phyloP scores from a whole-genome alignment of 1,140 invertebrate genomes.

The Ceratosolen solmsi region DNA sequence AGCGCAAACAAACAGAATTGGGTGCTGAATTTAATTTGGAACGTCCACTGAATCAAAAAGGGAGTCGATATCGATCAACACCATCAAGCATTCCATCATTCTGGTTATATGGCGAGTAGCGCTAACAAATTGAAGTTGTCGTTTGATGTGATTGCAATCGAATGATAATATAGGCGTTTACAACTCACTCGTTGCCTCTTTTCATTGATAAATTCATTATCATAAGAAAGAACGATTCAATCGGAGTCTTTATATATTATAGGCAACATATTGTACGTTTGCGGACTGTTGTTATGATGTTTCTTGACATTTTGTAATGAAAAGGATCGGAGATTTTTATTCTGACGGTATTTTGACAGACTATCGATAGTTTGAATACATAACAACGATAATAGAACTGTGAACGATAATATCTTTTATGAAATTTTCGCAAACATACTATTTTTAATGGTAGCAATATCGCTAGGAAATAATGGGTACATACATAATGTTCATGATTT shows the following conservation, averaged over 20 bases:
- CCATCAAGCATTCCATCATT: background rate
- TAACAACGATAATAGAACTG: background rate
- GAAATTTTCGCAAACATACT: background rate
- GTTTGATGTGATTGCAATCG: background rate
- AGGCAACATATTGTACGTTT: background rate
- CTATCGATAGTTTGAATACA: background rate
- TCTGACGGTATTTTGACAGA: background rate
- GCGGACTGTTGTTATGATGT: background rate
- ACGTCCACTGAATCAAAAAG: background rate
- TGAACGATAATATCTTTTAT: background rate
- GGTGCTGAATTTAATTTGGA: background rate
- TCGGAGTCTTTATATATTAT: background rate
- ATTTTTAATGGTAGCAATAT: background rate
- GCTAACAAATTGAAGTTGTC: background rate
- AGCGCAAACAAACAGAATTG: background rate
- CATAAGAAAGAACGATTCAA: background rate
- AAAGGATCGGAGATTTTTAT: background rate
- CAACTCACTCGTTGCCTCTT: background rate
- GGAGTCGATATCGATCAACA: background rate
- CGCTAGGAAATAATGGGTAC: background rate
- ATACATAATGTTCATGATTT: no score
- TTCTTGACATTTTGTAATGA: background rate
- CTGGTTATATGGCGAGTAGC: background rate
- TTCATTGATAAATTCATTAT: background rate
- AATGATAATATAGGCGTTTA: background rate